These are phyloP conservation scores for Colossoma macropomum DNA, from an alignment of 2,113 vertebrate genomes.

Conservation along the genomic window DNA sequence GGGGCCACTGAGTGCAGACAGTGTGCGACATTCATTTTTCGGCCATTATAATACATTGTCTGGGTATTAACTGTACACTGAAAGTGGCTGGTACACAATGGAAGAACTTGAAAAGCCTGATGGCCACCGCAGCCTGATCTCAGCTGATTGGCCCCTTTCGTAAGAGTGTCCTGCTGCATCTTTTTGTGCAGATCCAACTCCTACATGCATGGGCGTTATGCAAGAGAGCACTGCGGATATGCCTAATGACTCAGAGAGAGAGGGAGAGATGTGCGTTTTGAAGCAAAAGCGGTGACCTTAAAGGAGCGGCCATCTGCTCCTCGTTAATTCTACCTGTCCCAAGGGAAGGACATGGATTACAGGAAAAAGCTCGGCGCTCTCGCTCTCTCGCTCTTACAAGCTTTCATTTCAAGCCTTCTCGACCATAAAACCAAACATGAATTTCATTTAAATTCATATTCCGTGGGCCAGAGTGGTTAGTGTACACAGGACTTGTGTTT, in stretches of 20 bases:
- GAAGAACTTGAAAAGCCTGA: background rate
- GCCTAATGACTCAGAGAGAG: constrained; percentile 48
- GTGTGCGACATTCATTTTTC: background rate
- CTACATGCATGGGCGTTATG: constrained; percentile 32
- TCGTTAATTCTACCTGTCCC: constrained; percentile 60
- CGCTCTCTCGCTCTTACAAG: constrained; percentile 21
- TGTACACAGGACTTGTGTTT: constrained; percentile 43
- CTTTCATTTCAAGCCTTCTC: constrained; percentile 43
- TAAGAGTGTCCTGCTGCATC: background rate
- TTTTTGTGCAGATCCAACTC: constrained; percentile 24
- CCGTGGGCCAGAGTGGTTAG: constrained; percentile 16
- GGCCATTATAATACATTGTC: background rate
- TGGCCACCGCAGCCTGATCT: background rate
- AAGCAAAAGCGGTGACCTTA: constrained; percentile 60
- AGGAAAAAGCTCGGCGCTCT: constrained; percentile 36
- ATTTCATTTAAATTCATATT: constrained; percentile 50
- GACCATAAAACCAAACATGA: constrained; percentile 37
- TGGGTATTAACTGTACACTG: background rate
- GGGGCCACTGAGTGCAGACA: background rate
- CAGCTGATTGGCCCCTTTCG: background rate
- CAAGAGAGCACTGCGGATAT: constrained; percentile 24
- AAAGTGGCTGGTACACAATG: background rate
- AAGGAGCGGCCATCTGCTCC: constrained; percentile 62
- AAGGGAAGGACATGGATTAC: constrained; percentile 56
- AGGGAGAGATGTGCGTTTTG: constrained; percentile 41